Evolutionary conservation across 92 coral and sea anemone genomes (phyloP).

Genomic region (Heliopora coerulea): DNA sequence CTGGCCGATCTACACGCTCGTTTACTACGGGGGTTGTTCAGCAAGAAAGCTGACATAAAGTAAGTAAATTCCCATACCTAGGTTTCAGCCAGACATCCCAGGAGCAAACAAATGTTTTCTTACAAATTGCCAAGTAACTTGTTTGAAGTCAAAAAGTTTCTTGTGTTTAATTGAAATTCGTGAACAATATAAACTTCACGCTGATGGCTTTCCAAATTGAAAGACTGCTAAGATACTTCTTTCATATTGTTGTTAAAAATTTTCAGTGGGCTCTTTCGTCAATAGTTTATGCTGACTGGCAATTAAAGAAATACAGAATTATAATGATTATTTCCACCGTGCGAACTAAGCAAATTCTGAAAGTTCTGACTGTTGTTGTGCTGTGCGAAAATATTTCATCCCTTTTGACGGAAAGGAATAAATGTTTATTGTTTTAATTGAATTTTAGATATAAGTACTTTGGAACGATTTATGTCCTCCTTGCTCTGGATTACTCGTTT

Average conservation of each 20-base stretch:
- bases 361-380: not conserved
- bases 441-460: not conserved
- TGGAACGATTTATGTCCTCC: not conserved
- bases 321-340: too few species aligned
- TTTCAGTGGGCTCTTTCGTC: too few species aligned
- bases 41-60: slow-evolving; percentile 85
- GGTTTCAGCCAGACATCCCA: not conserved
- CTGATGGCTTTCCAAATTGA: not conserved
- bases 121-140: not conserved
- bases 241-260: too few species aligned
- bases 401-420: not conserved
- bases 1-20: slow-evolving; percentile 95
- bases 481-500: not conserved
- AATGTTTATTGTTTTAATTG: slow-evolving; percentile 1
- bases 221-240: too few species aligned
- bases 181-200: not conserved
- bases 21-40: slow-evolving; percentile 79
- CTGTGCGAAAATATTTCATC: not conserved
- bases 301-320: too few species aligned
- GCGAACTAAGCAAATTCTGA: too few species aligned
- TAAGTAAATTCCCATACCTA: slow-evolving; percentile 40
- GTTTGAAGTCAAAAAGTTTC: not conserved
- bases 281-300: too few species aligned
- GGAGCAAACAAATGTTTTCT: too few species aligned
- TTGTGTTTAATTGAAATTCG: not conserved